Base-by-base conservation (phyloP, 1,140 invertebrate species). In the Sinonovacula constricta region DNA sequence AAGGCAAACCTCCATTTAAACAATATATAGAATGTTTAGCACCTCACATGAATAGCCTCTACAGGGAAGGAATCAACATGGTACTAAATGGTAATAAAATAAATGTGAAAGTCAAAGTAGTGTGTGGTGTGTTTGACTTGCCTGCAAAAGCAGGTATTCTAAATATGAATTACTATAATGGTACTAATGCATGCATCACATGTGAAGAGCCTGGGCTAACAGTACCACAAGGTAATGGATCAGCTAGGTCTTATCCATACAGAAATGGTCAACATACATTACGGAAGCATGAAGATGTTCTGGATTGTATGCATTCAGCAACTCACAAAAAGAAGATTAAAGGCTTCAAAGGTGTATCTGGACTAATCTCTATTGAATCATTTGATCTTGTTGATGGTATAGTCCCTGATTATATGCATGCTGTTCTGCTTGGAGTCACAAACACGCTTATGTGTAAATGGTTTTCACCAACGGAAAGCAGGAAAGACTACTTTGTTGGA, bases 331-430 rank as follows among this genome's bases (percentile, higher is more conserved):
- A 71, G 15, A 56, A 66, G 22, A 62, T 33, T 30, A 78, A 69
- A 45, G 81, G 81, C 2, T 66, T 76, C 34, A 68, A 59, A 57
- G 81, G 70, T 3, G 3, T 54, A 53, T 60, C 81, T 39, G 68
- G 39, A 31, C 51, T 81, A n/a, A 18, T 53, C n/a, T 14, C 22
- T 12, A 24, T 81, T 7, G 7, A 49, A n/a, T 31, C 26, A 5
- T 81, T 63, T 74, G 65, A 81, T 51, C 39, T 81, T 57, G 75
- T 81, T 12, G 0, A 39, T 49, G 80, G 80, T 18, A 65, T 26
- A 7, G 75, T 79, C 0, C 80, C 80, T 24, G 75, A 74, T 33
- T 81, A 81, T 15, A 81, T 74, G 75, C 70, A 81, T 65, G 59
- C 56, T 28, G 75, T 81, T 3, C 36, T 81, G 1, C 36, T 81